These are phyloP conservation scores for Dimorphilus gyrociliatus DNA, from an alignment of 2,888 invertebrate species.

Conservation along the genomic window DNA sequence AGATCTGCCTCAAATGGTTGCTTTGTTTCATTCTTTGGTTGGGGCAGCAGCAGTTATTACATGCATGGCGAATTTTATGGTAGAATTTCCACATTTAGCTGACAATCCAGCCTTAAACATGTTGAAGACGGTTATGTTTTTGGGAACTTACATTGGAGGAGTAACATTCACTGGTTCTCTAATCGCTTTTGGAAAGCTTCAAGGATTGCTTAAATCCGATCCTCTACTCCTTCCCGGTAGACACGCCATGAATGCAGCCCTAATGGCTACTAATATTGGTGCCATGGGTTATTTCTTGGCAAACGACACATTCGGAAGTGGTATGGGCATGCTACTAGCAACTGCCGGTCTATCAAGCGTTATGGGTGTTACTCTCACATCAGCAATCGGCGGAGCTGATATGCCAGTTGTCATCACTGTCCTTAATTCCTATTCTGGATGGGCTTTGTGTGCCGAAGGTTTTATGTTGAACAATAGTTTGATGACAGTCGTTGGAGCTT, in stretches of 20 bases:
- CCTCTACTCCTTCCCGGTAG: slow-evolving; percentile 65
- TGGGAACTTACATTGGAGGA: slow-evolving; percentile 75
- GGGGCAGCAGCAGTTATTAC: slow-evolving; percentile 73
- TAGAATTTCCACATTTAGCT: slow-evolving; percentile 64
- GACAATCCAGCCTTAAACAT: slow-evolving; percentile 56
- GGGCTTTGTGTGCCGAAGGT: slow-evolving; percentile 82
- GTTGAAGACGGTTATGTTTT: slow-evolving; percentile 63
- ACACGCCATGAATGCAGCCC: slow-evolving; percentile 54
- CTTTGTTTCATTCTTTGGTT: slow-evolving; percentile 66
- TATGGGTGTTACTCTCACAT: slow-evolving; percentile 71
- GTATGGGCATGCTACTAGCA: slow-evolving; percentile 55
- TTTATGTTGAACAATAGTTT: slow-evolving; percentile 82
- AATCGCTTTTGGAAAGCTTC: slow-evolving; percentile 74
- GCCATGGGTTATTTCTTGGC: slow-evolving; percentile 55
- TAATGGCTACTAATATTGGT: slow-evolving; percentile 53
- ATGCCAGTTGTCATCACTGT: slow-evolving; percentile 88
- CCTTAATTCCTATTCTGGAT: slow-evolving; percentile 75
- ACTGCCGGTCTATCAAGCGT: slow-evolving; percentile 59
- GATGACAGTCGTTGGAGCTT: slow-evolving; percentile 75
- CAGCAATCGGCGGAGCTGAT: slow-evolving; percentile 79
- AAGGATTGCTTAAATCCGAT: slow-evolving; percentile 59
- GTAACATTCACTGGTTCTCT: slow-evolving; percentile 75
- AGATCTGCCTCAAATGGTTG: slow-evolving; percentile 73
- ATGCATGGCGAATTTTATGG: slow-evolving; percentile 64
- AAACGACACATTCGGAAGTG: slow-evolving; percentile 49